Conservation (phyloP, 2,888 invertebrate species). For the Arge pagana region DNA sequence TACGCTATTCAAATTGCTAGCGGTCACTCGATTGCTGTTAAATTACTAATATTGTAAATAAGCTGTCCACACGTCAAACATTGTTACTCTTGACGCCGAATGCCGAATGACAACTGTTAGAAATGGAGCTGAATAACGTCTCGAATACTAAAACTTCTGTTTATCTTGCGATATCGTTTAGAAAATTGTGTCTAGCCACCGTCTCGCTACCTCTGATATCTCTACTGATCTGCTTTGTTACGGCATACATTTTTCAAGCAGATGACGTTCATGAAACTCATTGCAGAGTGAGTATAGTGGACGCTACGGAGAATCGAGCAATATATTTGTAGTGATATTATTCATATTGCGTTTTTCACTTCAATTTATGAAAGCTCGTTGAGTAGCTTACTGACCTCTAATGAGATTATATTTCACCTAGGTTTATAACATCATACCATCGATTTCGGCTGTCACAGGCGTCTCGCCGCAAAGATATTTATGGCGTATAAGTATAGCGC, state of each 20-base stretch:
- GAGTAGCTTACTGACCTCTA: too few species aligned
- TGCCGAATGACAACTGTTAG: slow-evolving; percentile 6
- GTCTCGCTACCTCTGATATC: slow-evolving; percentile 85
- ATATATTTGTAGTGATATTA: too few species aligned
- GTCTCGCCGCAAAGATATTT: slow-evolving; percentile 90
- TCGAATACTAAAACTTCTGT: slow-evolving; percentile 58
- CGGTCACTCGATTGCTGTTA: slow-evolving; percentile 8
- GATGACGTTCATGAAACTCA: slow-evolving; percentile 95
- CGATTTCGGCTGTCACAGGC: slow-evolving; percentile 94
- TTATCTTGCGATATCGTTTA: slow-evolving; percentile 75
- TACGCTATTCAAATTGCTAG: slow-evolving; percentile 11
- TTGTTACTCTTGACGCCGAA: too few species aligned
- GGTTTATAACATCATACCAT: slow-evolving; percentile 94
- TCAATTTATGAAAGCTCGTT: too few species aligned
- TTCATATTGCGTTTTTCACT: too few species aligned
- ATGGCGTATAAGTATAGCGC: slow-evolving; percentile 90
- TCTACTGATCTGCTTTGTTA: slow-evolving; percentile 84
- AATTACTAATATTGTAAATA: neutral
- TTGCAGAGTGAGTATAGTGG: slow-evolving; percentile 87
- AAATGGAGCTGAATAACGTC: slow-evolving; percentile 53
- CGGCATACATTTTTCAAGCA: slow-evolving; percentile 87
- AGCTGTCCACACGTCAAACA: too few species aligned
- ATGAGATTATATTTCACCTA: slow-evolving; percentile 56
- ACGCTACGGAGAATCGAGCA: too few species aligned
- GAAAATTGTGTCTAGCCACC: slow-evolving; percentile 80